Evolutionary conservation across 2,113 vertebrate species (phyloP).

Genomic region (human): DNA sequence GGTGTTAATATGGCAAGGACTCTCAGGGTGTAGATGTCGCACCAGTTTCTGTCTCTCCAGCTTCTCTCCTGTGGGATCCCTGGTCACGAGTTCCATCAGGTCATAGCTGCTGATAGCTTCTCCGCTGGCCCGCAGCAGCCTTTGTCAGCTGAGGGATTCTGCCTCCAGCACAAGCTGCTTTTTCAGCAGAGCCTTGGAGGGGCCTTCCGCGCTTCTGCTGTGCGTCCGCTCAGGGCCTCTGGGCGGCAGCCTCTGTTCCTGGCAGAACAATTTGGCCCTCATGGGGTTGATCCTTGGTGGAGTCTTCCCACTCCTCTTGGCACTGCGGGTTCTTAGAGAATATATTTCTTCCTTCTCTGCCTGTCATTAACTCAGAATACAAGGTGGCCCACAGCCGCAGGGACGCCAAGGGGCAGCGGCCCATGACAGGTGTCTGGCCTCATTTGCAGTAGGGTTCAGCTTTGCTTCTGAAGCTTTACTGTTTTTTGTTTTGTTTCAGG

Average conservation of each 20-base stretch:
- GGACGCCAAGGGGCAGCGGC: accelerated
- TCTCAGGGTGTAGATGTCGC: accelerated
- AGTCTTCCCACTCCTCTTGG: accelerated
- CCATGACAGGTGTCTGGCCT: accelerated
- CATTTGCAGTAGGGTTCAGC: accelerated
- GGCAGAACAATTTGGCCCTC: accelerated
- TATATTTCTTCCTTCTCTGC: too few relatives aligned
- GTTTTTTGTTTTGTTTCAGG: constrained; percentile 85
- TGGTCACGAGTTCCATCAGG: accelerated
- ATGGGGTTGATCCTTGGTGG: accelerated
- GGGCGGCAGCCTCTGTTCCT: accelerated
- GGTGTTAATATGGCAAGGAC: accelerated
- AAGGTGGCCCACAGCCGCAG: accelerated
- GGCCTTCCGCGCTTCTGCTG: accelerated
- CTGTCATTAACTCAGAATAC: accelerated
- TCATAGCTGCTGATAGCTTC: accelerated
- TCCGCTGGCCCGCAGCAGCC: accelerated
- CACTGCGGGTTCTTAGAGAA: accelerated
- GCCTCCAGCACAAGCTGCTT: accelerated
- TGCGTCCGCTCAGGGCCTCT: accelerated
- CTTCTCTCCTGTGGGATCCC: too few relatives aligned
- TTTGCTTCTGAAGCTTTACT: neutral
- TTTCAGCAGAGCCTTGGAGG: accelerated
- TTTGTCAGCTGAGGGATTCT: neutral
- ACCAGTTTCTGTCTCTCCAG: neutral